Conservation (phyloP, 2,113 vertebrate species). For the Carlito syrichta region DNA sequence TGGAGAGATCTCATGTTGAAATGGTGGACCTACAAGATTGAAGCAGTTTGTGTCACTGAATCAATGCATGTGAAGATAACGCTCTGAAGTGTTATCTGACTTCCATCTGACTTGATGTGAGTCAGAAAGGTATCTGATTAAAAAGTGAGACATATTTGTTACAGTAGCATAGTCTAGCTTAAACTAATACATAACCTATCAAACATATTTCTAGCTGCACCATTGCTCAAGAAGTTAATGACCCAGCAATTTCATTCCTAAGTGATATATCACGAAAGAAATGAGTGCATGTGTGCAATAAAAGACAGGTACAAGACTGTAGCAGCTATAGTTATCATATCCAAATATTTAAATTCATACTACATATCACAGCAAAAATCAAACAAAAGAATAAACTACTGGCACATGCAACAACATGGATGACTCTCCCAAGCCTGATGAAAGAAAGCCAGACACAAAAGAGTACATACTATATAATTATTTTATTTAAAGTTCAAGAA, state of each 20-base stretch:
- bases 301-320: not conserved
- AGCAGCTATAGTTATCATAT: not conserved
- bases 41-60: not conserved
- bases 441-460: not conserved
- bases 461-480: not conserved
- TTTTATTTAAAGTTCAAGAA: not conserved
- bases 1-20: not conserved
- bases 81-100: not conserved
- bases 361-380: not conserved
- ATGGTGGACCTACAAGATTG: not conserved
- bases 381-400: not conserved
- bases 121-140: not conserved
- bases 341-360: not conserved
- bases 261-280: not conserved
- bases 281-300: not conserved
- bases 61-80: not conserved
- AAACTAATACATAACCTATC: not conserved
- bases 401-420: not conserved
- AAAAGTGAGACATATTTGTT: not conserved
- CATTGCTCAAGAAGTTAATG: not conserved
- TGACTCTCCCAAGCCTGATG: not conserved
- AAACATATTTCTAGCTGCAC: not conserved
- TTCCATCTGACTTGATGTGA: not conserved
- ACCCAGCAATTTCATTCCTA: not conserved
- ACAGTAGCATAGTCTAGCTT: not conserved